Conservation (phyloP, 2,113 vertebrate genomes). For the Indri indri region DNA sequence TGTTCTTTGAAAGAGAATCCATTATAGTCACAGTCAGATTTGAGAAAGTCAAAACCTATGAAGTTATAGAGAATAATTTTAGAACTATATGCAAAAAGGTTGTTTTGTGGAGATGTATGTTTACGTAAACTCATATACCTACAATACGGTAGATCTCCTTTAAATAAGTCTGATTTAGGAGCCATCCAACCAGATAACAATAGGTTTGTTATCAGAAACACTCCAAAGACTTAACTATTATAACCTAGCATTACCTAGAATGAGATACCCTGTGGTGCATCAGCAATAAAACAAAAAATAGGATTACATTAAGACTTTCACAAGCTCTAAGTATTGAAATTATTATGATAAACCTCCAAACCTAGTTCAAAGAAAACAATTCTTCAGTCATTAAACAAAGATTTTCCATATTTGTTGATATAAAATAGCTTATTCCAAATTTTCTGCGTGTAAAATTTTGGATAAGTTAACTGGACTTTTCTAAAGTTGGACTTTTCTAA, state of each 20-base stretch:
- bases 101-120: neutral
- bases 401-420: neutral
- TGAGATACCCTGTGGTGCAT: neutral
- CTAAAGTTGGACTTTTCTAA: neutral
- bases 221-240: neutral
- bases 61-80: neutral
- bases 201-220: neutral
- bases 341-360: neutral
- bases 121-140: neutral
- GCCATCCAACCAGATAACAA: neutral
- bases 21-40: neutral
- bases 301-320: neutral
- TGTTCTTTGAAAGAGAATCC: neutral
- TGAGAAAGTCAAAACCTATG: neutral
- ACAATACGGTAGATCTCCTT: neutral
- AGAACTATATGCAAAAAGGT: neutral
- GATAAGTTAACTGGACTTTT: neutral
- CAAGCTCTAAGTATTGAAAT: neutral
- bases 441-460: neutral
- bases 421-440: neutral
- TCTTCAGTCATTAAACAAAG: neutral
- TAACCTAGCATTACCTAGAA: neutral
- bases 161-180: neutral
- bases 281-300: neutral
- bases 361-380: neutral